Evolutionary conservation across 2,888 invertebrate genomes (phyloP).

Genomic region (Melinaea menophilus): DNA sequence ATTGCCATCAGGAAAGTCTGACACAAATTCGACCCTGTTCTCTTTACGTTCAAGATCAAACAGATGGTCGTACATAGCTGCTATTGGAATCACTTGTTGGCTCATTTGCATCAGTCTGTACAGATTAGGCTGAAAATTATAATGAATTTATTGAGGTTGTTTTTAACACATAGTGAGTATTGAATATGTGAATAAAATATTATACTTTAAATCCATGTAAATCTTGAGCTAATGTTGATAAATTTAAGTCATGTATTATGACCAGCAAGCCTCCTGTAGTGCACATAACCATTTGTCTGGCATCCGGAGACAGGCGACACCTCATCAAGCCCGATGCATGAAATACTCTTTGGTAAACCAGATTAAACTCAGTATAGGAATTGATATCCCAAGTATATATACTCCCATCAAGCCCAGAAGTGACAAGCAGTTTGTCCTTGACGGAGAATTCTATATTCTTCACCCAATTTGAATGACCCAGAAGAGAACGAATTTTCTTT

Average conservation of each 20-base stretch:
- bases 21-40: conserved; percentile 93
- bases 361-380: conserved; percentile 86
- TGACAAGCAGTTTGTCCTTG: conserved; percentile 89
- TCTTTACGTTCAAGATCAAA: conserved; percentile 85
- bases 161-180: no score
- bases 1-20: conserved; percentile 91
- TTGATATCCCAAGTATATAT: conserved; percentile 97
- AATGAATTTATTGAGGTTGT: background rate
- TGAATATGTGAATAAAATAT: background rate
- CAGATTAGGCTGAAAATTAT: conserved; percentile 85
- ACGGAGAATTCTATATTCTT: conserved; percentile 96
- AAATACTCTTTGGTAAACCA: conserved; percentile 89
- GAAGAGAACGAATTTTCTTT: conserved; percentile 84
- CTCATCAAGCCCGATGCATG: conserved; percentile 92
- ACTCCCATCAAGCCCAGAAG: conserved; percentile 95
- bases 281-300: conserved; percentile 91
- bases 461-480: conserved; percentile 96
- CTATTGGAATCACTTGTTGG: conserved; percentile 87
- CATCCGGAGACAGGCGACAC: conserved; percentile 91
- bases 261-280: conserved; percentile 94
- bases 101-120: conserved; percentile 93
- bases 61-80: conserved; percentile 88
- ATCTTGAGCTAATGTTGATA: conserved; percentile 87
- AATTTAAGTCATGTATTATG: conserved; percentile 91
- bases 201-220: conserved; percentile 89